Percentiles rank a stretch among this genome's conserved stretches.
phyloP scores from a whole-genome alignment of 2,113 vertebrate genomes.

The Sinocyclocheilus maitianheensis region DNA sequence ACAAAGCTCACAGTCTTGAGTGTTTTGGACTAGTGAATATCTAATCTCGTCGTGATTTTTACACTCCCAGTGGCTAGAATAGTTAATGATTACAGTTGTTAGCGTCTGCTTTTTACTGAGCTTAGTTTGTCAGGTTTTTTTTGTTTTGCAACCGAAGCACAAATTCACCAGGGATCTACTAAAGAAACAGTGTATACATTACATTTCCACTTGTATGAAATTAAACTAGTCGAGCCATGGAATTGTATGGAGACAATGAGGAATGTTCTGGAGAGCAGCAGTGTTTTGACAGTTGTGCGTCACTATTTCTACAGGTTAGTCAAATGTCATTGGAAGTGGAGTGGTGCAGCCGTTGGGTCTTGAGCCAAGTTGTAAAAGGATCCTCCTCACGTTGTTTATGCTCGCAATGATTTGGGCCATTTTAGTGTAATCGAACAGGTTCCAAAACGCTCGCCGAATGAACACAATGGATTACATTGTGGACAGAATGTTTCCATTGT shows the following conservation, averaged over 20 bases:
- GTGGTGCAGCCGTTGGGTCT: conserved; percentile 9
- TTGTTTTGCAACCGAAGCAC: conserved; percentile 30
- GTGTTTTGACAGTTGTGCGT: conserved; percentile 35
- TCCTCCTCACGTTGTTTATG: conserved; percentile 42
- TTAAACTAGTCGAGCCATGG: conserved; percentile 16
- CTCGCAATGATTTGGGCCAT: conserved; percentile 35
- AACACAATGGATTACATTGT: conserved; percentile 59
- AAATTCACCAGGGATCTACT: conserved; percentile 37
- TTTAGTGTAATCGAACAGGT: conserved; percentile 44
- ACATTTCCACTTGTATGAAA: conserved; percentile 20
- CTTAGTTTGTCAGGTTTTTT: neutral
- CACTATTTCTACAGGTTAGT: conserved; percentile 40
- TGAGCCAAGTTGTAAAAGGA: conserved; percentile 37
- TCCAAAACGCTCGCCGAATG: conserved; percentile 57
- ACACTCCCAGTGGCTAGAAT: conserved; percentile 2
- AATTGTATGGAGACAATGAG: neutral
- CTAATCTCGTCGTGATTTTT: conserved; percentile 13
- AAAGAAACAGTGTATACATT: conserved; percentile 27
- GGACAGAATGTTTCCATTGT: conserved; percentile 61
- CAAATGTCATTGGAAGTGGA: conserved; percentile 30
- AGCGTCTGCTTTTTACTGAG: conserved; percentile 49
- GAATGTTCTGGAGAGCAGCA: conserved; percentile 1
- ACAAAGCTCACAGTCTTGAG: conserved; percentile 10
- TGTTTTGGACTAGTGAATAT: neutral
- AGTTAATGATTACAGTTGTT: conserved; percentile 44